Base-by-base conservation (phyloP, 2,888 invertebrate species). In the Pecten maximus region DNA sequence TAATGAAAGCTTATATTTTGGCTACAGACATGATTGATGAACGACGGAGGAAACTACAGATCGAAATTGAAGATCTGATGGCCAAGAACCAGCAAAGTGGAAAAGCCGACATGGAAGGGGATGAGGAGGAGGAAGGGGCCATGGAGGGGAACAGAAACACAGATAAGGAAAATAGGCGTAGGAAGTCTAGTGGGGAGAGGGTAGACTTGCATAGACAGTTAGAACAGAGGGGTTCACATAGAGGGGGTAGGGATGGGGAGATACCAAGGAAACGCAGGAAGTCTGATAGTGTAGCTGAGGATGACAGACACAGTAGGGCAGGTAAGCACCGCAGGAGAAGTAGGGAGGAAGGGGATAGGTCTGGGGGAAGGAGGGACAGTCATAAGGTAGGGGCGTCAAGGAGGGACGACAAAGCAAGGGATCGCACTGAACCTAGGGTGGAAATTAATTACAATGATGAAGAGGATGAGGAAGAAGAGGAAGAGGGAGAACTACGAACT, bases 41-140 rank as follows among this genome's bases (percentile, higher is more conserved):
- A 28, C 93, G 95, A 74, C 91, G 93, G 35, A 94, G 93, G 89
- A 94, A 94, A 92, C 91, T 96, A 88, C 95, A 95, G 88, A 93
- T 94, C 35, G 95, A 95, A 74, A 95, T 95, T 35, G 94, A 94
- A 54, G 94, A 94, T 74, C 91, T 95, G 88, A 95, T 95, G 95
- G 93, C 92, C 35, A 93, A 94, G 28, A 93, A 93, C 40, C 91
- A 91, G 74, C 92, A 92, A 6, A 89, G 92, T n/a, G 91, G 93
- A 88, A 93, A 93, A 91, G 93, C 92, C 74, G 92, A 92, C 23
- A 93, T 94, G 39, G 93, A 94, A n/a, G 94, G 92, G 60, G 92
- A 92, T 91, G 92, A 92, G 60, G 93, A 92, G 39, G 87, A 88
- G 16, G 89, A 87, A 39, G 92, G 91, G 87, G 92, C 88, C 16